phyloP scores from a whole-genome alignment of 2,113 vertebrate genomes.

The Apteryx mantelli region DNA sequence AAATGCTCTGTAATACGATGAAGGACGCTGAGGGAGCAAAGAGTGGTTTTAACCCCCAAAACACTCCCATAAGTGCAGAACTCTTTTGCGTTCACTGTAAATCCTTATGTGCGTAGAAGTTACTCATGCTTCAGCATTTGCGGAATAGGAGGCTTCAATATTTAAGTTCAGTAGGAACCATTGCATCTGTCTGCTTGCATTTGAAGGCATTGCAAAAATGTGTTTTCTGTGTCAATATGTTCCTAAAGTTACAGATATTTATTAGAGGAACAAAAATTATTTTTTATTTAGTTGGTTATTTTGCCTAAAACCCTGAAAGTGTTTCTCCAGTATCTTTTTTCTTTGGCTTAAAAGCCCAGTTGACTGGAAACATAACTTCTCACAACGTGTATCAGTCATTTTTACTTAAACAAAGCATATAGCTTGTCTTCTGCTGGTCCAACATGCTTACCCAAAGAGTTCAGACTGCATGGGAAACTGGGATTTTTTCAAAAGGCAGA shows the following conservation, averaged over 20 bases:
- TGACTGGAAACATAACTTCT: not conserved
- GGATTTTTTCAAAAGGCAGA: not conserved
- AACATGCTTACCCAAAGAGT: not conserved
- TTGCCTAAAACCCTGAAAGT: not conserved
- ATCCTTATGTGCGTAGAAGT: not conserved
- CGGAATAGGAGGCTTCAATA: not conserved
- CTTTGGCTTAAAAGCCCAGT: not conserved
- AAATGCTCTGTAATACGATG: not conserved
- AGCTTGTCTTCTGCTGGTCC: not conserved
- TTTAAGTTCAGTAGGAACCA: not conserved
- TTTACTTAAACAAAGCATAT: not conserved
- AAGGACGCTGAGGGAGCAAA: not conserved
- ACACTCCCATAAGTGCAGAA: not conserved
- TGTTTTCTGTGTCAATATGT: not conserved
- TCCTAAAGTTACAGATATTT: not conserved
- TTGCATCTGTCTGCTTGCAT: not conserved
- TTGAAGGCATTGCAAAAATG: not conserved
- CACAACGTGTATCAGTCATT: not conserved
- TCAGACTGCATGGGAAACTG: not conserved
- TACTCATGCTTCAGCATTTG: rapidly evolving
- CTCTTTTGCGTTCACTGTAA: rapidly evolving
- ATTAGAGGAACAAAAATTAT: not conserved
- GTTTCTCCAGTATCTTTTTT: not conserved
- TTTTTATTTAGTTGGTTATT: not conserved
- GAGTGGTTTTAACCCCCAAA: not conserved